phyloP scores from a whole-genome alignment of 2,888 invertebrate species.

The Buathra laborator region DNA sequence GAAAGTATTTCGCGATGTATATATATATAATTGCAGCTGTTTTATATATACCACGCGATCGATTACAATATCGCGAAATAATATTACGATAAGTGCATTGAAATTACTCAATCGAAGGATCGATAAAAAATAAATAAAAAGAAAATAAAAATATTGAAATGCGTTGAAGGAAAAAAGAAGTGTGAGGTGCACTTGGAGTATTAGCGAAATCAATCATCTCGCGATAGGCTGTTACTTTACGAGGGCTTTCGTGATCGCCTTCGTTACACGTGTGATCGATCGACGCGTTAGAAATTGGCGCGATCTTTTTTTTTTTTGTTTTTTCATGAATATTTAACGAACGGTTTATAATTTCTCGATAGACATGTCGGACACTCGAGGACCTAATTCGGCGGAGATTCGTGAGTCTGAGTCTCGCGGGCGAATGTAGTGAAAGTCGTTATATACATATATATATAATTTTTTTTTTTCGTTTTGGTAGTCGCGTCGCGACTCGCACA shows the following conservation, averaged over 20 bases:
- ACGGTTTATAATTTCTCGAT: background rate
- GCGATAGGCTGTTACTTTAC: background rate
- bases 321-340: slow-evolving; percentile 10
- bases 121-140: background rate
- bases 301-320: background rate
- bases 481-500: slow-evolving; percentile 8
- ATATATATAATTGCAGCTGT: background rate
- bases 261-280: background rate
- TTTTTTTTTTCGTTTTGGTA: slow-evolving; percentile 32
- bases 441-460: slow-evolving; percentile 25
- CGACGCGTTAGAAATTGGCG: background rate
- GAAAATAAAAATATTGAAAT: background rate
- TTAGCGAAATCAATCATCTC: background rate
- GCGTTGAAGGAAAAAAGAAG: background rate
- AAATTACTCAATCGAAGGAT: slow-evolving; percentile 10
- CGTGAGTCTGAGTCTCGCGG: slow-evolving; percentile 12
- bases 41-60: slow-evolving; percentile 38
- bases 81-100: background rate
- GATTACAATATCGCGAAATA: background rate
- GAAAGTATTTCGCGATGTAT: slow-evolving; percentile 36
- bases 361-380: slow-evolving; percentile 7
- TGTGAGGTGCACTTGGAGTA: background rate
- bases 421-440: slow-evolving; percentile 59
- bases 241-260: background rate
- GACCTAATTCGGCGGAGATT: slow-evolving; percentile 31